phyloP scores from a whole-genome alignment of 2,113 vertebrate genomes.

The Tringa solitaria region DNA sequence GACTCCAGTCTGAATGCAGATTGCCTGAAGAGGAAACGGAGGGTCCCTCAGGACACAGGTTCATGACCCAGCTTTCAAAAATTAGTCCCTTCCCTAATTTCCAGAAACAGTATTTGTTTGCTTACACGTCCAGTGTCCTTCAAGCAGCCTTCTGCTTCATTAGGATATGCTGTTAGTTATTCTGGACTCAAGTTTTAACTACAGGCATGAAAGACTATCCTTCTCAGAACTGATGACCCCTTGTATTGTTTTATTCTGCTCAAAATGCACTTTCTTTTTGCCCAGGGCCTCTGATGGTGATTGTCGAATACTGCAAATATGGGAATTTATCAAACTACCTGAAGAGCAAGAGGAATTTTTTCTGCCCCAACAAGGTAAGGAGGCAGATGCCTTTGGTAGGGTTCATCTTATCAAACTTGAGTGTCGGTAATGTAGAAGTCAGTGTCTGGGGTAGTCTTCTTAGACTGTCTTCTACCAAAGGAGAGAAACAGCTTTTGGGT shows the following conservation, averaged over 20 bases:
- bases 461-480: neutral
- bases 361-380: slow-evolving; percentile 83
- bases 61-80: neutral
- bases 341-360: slow-evolving; percentile 89
- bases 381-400: neutral
- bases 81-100: neutral
- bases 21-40: neutral
- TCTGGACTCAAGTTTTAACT: neutral
- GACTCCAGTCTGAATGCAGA: neutral
- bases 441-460: neutral
- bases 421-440: neutral
- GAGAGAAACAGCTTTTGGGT: neutral
- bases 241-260: neutral
- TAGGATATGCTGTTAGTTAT: neutral
- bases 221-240: neutral
- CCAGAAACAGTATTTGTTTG: slow-evolving; percentile 12
- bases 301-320: slow-evolving; percentile 92
- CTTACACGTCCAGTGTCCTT: neutral
- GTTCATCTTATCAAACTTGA: rapidly evolving
- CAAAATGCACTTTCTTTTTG: neutral
- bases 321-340: slow-evolving; percentile 93
- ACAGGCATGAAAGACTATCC: neutral
- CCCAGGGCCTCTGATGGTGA: slow-evolving; percentile 93
- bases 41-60: neutral
- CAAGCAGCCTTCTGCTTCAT: neutral